phyloP scores from a whole-genome alignment of 2,797 vertebrate species.

The Arnoldichthys spilopterus region DNA sequence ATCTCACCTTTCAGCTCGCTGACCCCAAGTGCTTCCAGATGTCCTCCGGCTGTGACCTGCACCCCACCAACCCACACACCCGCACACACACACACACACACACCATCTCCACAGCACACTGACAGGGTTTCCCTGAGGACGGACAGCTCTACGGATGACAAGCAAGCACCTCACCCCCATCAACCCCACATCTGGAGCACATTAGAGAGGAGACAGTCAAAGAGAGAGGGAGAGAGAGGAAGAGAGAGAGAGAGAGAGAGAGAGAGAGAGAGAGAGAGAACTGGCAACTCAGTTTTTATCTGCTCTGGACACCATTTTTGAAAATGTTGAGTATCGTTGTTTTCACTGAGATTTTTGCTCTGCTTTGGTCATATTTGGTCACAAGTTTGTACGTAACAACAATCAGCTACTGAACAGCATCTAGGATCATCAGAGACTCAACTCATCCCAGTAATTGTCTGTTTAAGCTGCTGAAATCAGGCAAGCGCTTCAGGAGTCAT shows the following conservation, averaged over 20 bases:
- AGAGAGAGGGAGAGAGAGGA: conserved; percentile 20
- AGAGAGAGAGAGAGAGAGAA: conserved; percentile 15
- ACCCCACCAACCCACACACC: conserved; percentile 28
- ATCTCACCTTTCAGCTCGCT: conserved; percentile 79
- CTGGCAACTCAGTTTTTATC: conserved; percentile 35
- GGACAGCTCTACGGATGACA: conserved; percentile 76
- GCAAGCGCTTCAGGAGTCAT: too few relatives aligned
- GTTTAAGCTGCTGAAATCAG: too few relatives aligned
- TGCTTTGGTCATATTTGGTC: conserved; percentile 7
- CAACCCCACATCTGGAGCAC: conserved; percentile 80
- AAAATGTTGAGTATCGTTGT: conserved; percentile 14
- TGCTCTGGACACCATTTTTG: conserved; percentile 17
- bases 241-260: conserved; percentile 34
- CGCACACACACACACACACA: not conserved
- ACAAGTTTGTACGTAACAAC: too few relatives aligned
- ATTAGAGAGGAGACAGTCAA: conserved; percentile 80
- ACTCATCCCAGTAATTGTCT: too few relatives aligned
- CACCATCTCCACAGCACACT: conserved; percentile 61
- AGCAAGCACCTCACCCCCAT: conserved; percentile 61
- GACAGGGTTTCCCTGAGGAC: conserved; percentile 77
- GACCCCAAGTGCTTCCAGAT: conserved; percentile 86
- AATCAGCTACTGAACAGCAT: too few relatives aligned
- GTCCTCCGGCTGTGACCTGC: conserved; percentile 71
- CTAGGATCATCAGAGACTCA: too few relatives aligned
- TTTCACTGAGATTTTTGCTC: conserved; percentile 9